A percentile compares a stretch with the other conserved stretches of the same genome.
Evolutionary conservation across 2,113 vertebrate species (phyloP).

Genomic region (Hystrix cristata): DNA sequence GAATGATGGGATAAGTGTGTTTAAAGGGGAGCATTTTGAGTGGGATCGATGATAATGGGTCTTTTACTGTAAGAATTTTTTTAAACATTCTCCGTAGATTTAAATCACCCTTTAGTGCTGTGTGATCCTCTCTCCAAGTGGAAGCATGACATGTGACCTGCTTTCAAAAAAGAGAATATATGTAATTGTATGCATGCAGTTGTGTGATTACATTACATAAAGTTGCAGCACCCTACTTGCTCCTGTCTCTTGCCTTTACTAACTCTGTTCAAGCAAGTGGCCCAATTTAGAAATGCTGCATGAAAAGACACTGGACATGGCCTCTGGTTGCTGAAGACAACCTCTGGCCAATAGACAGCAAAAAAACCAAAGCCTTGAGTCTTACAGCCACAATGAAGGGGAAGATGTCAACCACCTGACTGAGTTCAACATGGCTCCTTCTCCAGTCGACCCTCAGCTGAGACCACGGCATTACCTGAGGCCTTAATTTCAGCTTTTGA

Average conservation of each 20-base stretch:
- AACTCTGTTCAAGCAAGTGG: background rate
- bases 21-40: background rate
- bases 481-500: background rate
- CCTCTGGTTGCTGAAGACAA: background rate
- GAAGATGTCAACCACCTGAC: background rate
- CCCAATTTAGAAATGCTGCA: background rate
- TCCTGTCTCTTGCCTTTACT: background rate
- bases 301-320: background rate
- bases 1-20: background rate
- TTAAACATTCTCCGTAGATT: background rate
- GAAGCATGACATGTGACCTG: background rate
- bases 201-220: background rate
- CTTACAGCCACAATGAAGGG: background rate
- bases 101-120: background rate
- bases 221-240: background rate
- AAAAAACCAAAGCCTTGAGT: background rate
- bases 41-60: background rate
- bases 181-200: background rate
- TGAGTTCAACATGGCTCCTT: background rate
- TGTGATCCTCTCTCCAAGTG: background rate
- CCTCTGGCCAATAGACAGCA: background rate
- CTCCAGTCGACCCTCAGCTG: background rate
- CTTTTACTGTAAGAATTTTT: background rate
- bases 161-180: background rate
- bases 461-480: background rate